Percentiles rank a stretch among this genome's conserved stretches.
phyloP scores from a whole-genome alignment of 2,113 vertebrate species.

The Sylvia atricapilla region DNA sequence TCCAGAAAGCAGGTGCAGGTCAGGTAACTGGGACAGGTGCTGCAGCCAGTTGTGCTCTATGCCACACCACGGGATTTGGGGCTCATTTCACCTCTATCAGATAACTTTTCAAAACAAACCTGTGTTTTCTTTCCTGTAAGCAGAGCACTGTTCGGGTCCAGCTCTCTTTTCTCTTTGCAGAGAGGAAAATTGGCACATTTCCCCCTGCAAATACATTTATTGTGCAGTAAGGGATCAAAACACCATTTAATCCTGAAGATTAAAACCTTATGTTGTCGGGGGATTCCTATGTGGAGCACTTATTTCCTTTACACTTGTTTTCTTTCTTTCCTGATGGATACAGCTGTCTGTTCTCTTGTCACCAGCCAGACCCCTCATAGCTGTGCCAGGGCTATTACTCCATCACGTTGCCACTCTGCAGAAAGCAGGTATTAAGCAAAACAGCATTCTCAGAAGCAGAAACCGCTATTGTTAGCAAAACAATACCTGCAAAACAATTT shows the following conservation, averaged over 20 bases:
- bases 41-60: fast-evolving
- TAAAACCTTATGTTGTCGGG: constrained; percentile 47
- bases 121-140: neutral
- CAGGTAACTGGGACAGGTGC: neutral
- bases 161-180: neutral
- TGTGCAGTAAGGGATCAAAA: constrained; percentile 59
- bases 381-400: constrained; percentile 60
- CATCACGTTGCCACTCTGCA: constrained; percentile 62
- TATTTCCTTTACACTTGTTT: constrained; percentile 46
- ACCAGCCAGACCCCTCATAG: constrained; percentile 52
- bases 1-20: neutral
- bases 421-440: constrained; percentile 72
- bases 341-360: constrained; percentile 33
- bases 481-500: constrained; percentile 67
- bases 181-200: constrained; percentile 22
- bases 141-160: neutral
- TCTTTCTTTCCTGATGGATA: constrained; percentile 60
- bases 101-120: neutral
- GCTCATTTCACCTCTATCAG: neutral
- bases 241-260: constrained; percentile 55
- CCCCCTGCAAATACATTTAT: constrained; percentile 34
- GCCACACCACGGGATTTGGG: fast-evolving
- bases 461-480: constrained; percentile 73
- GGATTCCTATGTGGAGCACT: constrained; percentile 46
- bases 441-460: constrained; percentile 56